Percentiles rank a stretch among this genome's conserved stretches.
phyloP scores from a whole-genome alignment of 1,140 invertebrate species.

The Plectus sambesii region DNA sequence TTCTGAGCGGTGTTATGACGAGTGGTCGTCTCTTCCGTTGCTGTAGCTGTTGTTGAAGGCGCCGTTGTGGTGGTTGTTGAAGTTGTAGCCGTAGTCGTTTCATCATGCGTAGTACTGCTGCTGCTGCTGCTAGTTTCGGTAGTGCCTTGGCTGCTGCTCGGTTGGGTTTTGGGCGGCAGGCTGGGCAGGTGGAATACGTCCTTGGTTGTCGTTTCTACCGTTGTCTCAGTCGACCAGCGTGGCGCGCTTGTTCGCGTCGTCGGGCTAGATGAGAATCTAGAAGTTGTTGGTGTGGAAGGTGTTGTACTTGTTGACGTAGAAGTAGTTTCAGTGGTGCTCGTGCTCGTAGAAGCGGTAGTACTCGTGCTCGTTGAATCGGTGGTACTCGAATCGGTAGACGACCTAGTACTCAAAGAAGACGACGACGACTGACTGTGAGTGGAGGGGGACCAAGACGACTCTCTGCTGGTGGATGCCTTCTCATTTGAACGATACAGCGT shows the following conservation, averaged over 20 bases:
- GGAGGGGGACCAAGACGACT: too few species aligned
- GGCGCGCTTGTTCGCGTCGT: conserved; percentile 11
- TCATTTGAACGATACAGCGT: too few species aligned
- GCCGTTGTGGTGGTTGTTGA: conserved; percentile 16
- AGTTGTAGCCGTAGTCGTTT: conserved; percentile 10
- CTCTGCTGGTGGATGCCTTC: too few species aligned
- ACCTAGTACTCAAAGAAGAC: too few species aligned
- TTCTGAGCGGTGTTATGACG: conserved; percentile 19
- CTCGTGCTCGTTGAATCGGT: conserved; percentile 9
- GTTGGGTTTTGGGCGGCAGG: conserved; percentile 3
- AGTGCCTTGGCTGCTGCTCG: conserved; percentile 21
- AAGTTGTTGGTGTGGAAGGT: conserved; percentile 7
- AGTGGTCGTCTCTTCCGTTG: conserved; percentile 9
- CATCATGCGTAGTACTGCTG: conserved; percentile 5
- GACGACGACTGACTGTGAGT: too few species aligned
- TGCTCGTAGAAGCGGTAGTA: background rate
- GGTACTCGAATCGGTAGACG: conserved; percentile 12
- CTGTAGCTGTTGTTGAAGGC: conserved; percentile 17
- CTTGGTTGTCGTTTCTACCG: too few species aligned
- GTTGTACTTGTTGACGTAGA: conserved; percentile 16
- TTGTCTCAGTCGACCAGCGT: too few species aligned
- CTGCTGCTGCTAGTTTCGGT: conserved; percentile 20
- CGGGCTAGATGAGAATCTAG: conserved; percentile 13
- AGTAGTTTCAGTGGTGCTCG: background rate
- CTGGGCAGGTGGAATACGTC: conserved; percentile 6